phyloP scores from a whole-genome alignment of 1,140 invertebrate genomes.

The Cyclargus thomasi region DNA sequence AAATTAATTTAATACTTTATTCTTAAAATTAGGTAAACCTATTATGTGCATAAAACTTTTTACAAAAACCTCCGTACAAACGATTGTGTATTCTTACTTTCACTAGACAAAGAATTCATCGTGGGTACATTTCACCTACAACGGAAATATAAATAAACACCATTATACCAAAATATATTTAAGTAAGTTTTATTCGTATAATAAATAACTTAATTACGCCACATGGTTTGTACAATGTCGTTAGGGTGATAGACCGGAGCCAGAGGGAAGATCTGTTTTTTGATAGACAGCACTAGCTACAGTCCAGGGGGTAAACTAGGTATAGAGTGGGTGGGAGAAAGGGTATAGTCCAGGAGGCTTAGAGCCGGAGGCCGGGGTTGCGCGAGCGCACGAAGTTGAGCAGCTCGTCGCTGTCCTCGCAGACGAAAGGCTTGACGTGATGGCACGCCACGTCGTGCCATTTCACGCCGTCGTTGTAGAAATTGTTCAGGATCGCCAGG shows the following conservation, averaged over 20 bases:
- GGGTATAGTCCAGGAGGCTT: conserved; percentile 47
- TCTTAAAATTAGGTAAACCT: conserved; percentile 60
- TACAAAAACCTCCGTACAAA: conserved; percentile 41
- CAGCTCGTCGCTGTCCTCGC: conserved; percentile 94
- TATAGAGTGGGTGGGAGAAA: conserved; percentile 35
- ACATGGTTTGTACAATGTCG: conserved; percentile 65
- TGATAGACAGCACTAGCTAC: neutral
- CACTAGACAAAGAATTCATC: conserved; percentile 15
- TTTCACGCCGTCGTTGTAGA: conserved; percentile 93
- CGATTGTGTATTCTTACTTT: conserved; percentile 35
- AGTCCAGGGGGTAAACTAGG: neutral
- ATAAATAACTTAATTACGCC: conserved; percentile 68
- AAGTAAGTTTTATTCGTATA: conserved; percentile 15
- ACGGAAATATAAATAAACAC: conserved; percentile 21
- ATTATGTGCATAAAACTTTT: conserved; percentile 62
- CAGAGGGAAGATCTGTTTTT: conserved; percentile 34
- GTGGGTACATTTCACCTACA: conserved; percentile 5
- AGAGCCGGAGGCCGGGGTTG: conserved; percentile 89
- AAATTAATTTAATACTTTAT: conserved; percentile 32
- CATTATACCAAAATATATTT: conserved; percentile 17
- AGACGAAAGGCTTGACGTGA: conserved; percentile 94
- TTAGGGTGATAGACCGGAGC: conserved; percentile 47
- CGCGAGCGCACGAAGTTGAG: conserved; percentile 91
- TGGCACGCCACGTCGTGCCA: conserved; percentile 95
- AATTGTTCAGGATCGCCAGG: conserved; percentile 92